A percentile compares a stretch with the other conserved stretches of the same genome.
These are phyloP conservation scores for Scaptomyza polygonia DNA, from an alignment of 2,888 invertebrate species.

Conservation along the genomic window DNA sequence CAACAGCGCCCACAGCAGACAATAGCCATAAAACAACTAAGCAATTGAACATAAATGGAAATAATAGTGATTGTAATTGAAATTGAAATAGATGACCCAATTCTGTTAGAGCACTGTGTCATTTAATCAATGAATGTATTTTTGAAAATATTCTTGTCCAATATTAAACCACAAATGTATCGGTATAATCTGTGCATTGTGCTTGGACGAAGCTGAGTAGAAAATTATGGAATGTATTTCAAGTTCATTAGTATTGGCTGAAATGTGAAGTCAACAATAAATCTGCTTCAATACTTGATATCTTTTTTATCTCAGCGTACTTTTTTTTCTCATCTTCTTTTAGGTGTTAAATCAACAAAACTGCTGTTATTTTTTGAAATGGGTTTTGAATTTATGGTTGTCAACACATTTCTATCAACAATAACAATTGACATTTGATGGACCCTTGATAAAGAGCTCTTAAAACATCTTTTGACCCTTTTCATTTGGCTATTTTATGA, in stretches of 20 bases:
- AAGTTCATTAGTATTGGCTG: too few relatives aligned
- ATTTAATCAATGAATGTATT: slow-evolving; percentile 18
- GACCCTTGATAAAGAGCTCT: slow-evolving; percentile 19
- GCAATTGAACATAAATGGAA: slow-evolving; percentile 61
- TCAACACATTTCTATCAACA: slow-evolving; percentile 49
- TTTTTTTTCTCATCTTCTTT: background rate
- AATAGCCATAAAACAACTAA: slow-evolving; percentile 62
- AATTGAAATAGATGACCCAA: slow-evolving; percentile 39
- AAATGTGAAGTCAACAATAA: background rate
- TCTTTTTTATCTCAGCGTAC: background rate
- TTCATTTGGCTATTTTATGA: slow-evolving; percentile 42
- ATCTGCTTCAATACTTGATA: background rate
- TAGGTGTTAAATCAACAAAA: slow-evolving; percentile 1
- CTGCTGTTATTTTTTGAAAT: slow-evolving; percentile 46
- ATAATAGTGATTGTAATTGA: slow-evolving; percentile 66
- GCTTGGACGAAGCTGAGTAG: slow-evolving; percentile 7
- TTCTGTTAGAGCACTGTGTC: slow-evolving; percentile 8
- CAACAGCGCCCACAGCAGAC: slow-evolving; percentile 33
- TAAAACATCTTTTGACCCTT: slow-evolving; percentile 40
- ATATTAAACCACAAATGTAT: too few relatives aligned
- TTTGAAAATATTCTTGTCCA: background rate
- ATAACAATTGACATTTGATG: slow-evolving; percentile 72
- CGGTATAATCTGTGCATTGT: background rate
- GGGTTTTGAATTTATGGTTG: slow-evolving; percentile 39
- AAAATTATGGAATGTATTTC: background rate